These are phyloP conservation scores for Trochalopteron elliotii DNA, from an alignment of 2,113 vertebrate species.

Conservation along the genomic window DNA sequence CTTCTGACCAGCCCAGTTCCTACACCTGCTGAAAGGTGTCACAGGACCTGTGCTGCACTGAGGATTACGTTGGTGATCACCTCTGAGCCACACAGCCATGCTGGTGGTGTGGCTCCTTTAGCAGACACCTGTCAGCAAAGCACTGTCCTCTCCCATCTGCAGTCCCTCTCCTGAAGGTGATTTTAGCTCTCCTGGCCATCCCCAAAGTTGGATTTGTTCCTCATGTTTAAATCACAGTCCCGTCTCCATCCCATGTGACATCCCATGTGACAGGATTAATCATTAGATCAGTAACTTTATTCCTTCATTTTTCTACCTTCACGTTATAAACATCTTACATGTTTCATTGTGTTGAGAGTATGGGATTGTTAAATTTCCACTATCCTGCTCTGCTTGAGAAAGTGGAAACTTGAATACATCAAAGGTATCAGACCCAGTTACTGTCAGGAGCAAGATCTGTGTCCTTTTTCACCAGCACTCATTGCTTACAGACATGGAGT, in stretches of 20 bases:
- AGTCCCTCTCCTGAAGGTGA: neutral
- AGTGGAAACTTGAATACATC: neutral
- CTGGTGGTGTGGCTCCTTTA: neutral
- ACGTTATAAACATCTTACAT: neutral
- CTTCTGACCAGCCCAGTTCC: neutral
- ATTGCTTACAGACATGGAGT: neutral
- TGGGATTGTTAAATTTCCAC: neutral
- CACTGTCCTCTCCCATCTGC: neutral
- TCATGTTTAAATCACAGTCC: neutral
- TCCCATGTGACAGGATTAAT: neutral
- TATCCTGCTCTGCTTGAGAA: neutral
- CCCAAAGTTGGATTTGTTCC: accelerated
- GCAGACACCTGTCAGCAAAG: neutral
- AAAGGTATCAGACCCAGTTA: neutral
- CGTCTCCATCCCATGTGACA: neutral
- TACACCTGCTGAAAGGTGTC: neutral
- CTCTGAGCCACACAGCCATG: neutral
- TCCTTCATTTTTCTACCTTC: neutral
- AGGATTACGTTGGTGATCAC: neutral
- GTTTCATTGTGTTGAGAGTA: neutral
- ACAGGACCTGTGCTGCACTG: neutral
- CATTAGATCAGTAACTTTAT: neutral
- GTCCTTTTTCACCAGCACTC: neutral
- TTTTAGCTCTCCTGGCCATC: neutral
- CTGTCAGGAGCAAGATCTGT: neutral